Conservation (phyloP, 2,888 invertebrate species). For the Lepidocyrtoides sp. region DNA sequence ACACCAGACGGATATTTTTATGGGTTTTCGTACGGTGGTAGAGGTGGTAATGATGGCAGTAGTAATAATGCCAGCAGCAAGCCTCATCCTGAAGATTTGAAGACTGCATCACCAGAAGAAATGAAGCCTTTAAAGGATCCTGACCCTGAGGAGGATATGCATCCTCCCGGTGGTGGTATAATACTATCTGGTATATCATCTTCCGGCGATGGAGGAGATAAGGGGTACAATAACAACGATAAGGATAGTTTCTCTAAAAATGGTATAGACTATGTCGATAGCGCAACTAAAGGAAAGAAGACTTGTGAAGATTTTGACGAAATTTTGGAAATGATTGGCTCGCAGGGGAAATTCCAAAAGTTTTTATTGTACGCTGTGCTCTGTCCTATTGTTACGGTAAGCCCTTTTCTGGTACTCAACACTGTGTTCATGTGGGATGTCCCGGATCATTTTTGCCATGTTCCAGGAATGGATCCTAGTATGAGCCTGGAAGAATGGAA, state of each 20-base stretch:
- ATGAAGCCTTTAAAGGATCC: conserved; percentile 60
- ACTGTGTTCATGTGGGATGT: conserved; percentile 88
- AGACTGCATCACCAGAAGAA: conserved; percentile 31
- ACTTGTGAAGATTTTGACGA: conserved; percentile 88
- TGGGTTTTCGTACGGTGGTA: conserved; percentile 25
- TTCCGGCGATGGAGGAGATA: not conserved
- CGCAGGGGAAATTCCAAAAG: conserved; percentile 88
- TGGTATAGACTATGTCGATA: not conserved
- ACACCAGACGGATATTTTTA: conserved; percentile 50
- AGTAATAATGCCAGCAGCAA: not conserved
- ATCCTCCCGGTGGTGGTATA: conserved; percentile 14
- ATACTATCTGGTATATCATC: not conserved
- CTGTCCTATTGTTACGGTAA: conserved; percentile 87
- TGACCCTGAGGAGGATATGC: not conserved
- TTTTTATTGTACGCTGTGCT: conserved; percentile 87
- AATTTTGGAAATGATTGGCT: conserved; percentile 88
- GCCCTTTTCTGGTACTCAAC: conserved; percentile 88
- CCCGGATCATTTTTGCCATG: conserved; percentile 89
- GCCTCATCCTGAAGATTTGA: not conserved
- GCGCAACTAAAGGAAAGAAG: conserved; percentile 11
- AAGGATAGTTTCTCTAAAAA: not conserved
- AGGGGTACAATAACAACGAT: not conserved
- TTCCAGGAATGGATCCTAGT: conserved; percentile 87
- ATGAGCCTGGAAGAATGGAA: conserved; percentile 88
- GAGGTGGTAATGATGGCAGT: not conserved